Conservation (phyloP, 2,797 vertebrate genomes). For the Artibeus lituratus region DNA sequence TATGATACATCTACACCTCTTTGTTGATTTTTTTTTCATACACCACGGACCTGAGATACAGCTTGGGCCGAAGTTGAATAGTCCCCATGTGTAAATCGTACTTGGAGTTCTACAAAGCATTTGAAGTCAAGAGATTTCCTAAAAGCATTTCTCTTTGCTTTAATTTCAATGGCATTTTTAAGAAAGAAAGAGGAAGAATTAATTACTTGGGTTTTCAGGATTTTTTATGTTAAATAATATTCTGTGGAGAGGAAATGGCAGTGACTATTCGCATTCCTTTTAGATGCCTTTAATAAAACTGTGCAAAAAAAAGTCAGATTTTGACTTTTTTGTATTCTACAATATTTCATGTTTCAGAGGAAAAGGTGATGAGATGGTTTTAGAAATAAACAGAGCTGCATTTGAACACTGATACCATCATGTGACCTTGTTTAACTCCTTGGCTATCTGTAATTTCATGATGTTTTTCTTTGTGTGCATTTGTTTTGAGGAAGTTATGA, state of each 20-base stretch:
- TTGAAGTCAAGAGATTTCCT: slow-evolving; percentile 39
- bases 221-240: slow-evolving; percentile 12
- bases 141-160: slow-evolving; percentile 21
- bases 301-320: neutral
- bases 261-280: neutral
- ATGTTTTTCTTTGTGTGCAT: neutral
- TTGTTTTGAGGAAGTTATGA: neutral
- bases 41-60: slow-evolving; percentile 36
- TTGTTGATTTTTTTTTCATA: slow-evolving; percentile 51
- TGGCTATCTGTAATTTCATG: neutral
- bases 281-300: neutral
- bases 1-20: slow-evolving; percentile 26
- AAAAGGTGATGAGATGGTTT: neutral
- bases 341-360: neutral
- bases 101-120: slow-evolving; percentile 29
- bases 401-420: neutral
- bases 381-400: neutral
- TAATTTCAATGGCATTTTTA: slow-evolving; percentile 46
- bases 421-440: neutral
- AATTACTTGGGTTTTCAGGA: slow-evolving; percentile 46
- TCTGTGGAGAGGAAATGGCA: neutral
- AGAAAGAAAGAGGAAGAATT: slow-evolving; percentile 49
- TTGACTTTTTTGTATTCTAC: neutral
- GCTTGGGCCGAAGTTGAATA: slow-evolving; percentile 54
- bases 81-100: slow-evolving; percentile 20